Base-by-base conservation (phyloP, 2,888 invertebrate species). In the Eupithecia inturbata region DNA sequence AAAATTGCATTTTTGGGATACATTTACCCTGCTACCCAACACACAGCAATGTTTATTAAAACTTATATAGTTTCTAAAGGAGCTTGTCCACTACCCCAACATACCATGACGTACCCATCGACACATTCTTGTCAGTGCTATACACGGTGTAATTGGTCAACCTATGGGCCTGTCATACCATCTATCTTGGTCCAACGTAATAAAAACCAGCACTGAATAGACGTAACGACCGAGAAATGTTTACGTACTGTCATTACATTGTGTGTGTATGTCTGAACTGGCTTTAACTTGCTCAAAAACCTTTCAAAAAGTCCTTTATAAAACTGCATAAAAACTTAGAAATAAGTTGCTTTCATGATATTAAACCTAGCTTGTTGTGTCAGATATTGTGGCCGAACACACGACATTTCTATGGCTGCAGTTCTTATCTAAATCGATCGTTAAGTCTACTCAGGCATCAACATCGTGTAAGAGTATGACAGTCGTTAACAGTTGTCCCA, bases 1-100 rank as follows among this genome's bases (percentile, higher is more conserved):
- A 68, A 39, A 71, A 60, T 74, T 64, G 66, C 68, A 74, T 68
- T 57, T 64, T 53, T 41, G 68, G 72, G 68, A 57, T 63, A 64
- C 63, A 70, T 53, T 66, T 67, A 73, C 67, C 69, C 69, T 66
- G 68, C 67, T 63, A 63, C 68, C 67, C 60, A 57, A 71, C 49
- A 62, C 22, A 39, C 22, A n/a, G 36, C 68, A 53, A 49, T 36
- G 53, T 64, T n/a, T 62, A 62, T 62, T 39, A 39, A n/a, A 64
- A 63, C 31, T 41, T 64, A 36, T n/a, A 36, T 3, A 36, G 36
- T 36, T 64, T 64, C 62, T 62, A 62, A 62, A 64, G 33, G 33
- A n/a, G 31, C 19, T 33, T 36, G 64, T 14, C 33, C 36, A 64
- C 31, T 64, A 22, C 22, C 5, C 36, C 36, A n/a, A 31, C 36